phyloP scores from a whole-genome alignment of 2,113 vertebrate species.

The Cheilinus undulatus region DNA sequence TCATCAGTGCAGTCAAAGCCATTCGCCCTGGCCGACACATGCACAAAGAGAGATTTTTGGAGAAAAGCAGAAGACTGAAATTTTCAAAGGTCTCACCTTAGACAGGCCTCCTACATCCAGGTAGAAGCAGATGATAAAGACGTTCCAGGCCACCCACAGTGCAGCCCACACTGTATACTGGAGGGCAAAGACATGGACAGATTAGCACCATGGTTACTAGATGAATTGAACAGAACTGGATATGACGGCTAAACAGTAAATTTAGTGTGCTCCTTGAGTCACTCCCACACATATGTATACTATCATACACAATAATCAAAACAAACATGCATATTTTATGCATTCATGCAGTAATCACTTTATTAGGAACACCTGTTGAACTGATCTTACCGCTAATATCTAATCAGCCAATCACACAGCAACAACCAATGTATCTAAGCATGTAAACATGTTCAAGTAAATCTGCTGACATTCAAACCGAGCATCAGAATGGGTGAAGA shows the following conservation, averaged over 20 bases:
- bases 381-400: no score
- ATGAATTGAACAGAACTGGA: slow-evolving; percentile 22
- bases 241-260: not conserved
- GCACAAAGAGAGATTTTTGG: not conserved
- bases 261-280: not conserved
- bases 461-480: no score
- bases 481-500: no score
- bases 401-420: no score
- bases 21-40: not conserved
- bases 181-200: slow-evolving; percentile 43
- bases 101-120: slow-evolving; percentile 92
- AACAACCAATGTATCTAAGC: no score
- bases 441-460: no score
- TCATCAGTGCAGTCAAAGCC: slow-evolving; percentile 15
- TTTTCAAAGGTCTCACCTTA: slow-evolving; percentile 84
- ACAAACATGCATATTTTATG: no score
- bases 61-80: not conserved
- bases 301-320: slow-evolving; percentile 1
- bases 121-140: slow-evolving; percentile 95
- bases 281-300: not conserved
- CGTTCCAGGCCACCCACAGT: slow-evolving; percentile 94
- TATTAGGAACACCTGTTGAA: no score
- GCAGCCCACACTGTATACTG: slow-evolving; percentile 92
- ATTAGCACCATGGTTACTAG: slow-evolving; percentile 34
- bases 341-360: no score